These are phyloP conservation scores for Trididemnum clinides DNA, from an alignment of 23 tunicate species.

Conservation along the genomic window DNA sequence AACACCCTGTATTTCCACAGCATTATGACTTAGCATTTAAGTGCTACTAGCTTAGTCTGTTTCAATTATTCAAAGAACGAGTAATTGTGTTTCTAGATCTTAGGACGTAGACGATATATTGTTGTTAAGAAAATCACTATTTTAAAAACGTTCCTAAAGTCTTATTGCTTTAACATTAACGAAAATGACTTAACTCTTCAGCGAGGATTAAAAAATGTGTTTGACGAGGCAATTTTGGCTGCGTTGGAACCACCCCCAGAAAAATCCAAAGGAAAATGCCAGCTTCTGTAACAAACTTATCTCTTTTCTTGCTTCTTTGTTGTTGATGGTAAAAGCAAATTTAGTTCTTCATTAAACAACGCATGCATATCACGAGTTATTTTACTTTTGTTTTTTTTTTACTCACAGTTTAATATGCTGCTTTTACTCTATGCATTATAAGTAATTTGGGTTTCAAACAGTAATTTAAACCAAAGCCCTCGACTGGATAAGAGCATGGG, in stretches of 20 bases:
- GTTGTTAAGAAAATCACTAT: too few relatives aligned
- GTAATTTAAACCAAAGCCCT: too few relatives aligned
- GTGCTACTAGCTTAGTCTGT: too few relatives aligned
- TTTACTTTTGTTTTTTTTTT: neutral
- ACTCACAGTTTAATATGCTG: too few relatives aligned
- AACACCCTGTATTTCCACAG: too few relatives aligned
- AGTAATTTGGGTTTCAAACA: too few relatives aligned
- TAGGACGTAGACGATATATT: too few relatives aligned
- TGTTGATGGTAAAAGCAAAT: neutral
- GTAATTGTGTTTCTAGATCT: too few relatives aligned
- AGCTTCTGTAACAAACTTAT: neutral
- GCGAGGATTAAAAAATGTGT: slow-evolving; percentile 95
- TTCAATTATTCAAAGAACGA: too few relatives aligned
- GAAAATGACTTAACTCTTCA: neutral
- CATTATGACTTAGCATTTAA: too few relatives aligned
- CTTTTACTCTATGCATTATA: too few relatives aligned
- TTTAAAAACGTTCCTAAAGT: neutral
- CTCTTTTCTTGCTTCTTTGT: neutral
- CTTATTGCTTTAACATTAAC: neutral
- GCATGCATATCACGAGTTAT: neutral
- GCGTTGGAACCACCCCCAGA: slow-evolving; percentile 95
- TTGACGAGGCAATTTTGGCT: slow-evolving; percentile 96
- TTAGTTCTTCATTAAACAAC: neutral
- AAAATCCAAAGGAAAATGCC: slow-evolving; percentile 68
- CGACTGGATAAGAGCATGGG: too few relatives aligned